Base-by-base conservation (phyloP, 2,888 invertebrate genomes). In the Tachina lurida region DNA sequence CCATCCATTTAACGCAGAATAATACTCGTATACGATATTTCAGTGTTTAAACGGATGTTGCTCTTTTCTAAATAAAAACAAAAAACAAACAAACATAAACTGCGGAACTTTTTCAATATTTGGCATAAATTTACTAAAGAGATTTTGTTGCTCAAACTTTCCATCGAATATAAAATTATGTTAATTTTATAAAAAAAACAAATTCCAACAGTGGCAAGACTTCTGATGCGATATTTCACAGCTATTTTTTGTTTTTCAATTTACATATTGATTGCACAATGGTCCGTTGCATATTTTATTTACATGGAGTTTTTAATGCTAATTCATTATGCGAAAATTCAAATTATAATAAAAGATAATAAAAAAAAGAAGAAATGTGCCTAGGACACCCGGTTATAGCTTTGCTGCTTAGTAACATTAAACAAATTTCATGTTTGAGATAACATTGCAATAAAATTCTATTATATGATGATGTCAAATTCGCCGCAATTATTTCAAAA, bases 41-140 rank as follows among this genome's bases (percentile, higher is more conserved):
- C 10, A 39, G 52, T 70, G 52, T 52, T 62, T 5, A 78, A 70
- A 62, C 78, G 78, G 70, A 78, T 70, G 62, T 49, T 70, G 67
- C 9, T 39, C 9, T 60, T 58, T 39, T n/a, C 15, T 10, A 45
- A 65, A 65, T 3, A 65, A 7, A 17, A 9, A 9, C n/a, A 12
- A 17, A 67, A 67, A 31, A 68, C 31, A 74, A 74, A 49, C n/a
- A 4, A 10, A 8, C 41, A 22, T 22, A 47, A 52, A 63, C 19
- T 54, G 19, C 54, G 54, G 71, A 63, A 71, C 56, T 19, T 70
- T 62, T 54, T 63, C 43, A 60, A 60, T 43, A 62, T 70, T 73
- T 39, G 19, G 71, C 63, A 71, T 65, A 73, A 79, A 71, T 56
- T 62, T 78, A 17, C 22, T 12, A 54, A 31, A 63, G 13, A 47